Conservation (phyloP, 1,140 invertebrate genomes). For the Parapsyche elsis region DNA sequence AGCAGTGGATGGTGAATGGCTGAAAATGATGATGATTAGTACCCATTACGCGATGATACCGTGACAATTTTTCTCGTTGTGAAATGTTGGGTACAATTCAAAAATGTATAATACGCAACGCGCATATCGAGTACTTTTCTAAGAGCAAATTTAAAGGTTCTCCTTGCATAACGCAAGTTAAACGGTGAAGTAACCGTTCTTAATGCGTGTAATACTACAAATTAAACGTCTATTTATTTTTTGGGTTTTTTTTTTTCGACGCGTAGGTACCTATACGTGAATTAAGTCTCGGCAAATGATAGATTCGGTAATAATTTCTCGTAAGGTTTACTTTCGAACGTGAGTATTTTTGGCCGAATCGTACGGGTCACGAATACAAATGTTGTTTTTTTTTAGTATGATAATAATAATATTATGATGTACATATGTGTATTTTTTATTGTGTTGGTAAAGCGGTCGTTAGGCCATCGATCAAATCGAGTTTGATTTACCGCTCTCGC, state of each 20-base stretch:
- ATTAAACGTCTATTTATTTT: neutral
- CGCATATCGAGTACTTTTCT: too few species aligned
- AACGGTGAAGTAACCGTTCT: neutral
- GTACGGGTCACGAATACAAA: neutral
- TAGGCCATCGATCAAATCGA: conserved; percentile 33
- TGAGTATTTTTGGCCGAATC: neutral
- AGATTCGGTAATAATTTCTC: neutral
- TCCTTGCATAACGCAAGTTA: too few species aligned
- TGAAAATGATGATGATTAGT: too few species aligned
- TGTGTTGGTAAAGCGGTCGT: neutral
- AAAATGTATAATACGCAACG: too few species aligned
- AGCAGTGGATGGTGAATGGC: too few species aligned
- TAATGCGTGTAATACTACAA: neutral
- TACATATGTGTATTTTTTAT: neutral
- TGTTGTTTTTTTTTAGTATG: neutral
- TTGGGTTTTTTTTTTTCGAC: neutral
- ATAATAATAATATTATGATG: neutral
- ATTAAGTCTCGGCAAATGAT: neutral
- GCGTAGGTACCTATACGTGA: neutral
- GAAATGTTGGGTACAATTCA: too few species aligned
- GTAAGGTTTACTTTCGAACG: neutral
- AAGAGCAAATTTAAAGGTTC: too few species aligned
- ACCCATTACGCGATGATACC: too few species aligned
- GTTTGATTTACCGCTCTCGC: conserved; percentile 28
- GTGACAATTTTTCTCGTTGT: too few species aligned